Conservation (phyloP, 2,888 invertebrate genomes). For the Alitta virens region DNA sequence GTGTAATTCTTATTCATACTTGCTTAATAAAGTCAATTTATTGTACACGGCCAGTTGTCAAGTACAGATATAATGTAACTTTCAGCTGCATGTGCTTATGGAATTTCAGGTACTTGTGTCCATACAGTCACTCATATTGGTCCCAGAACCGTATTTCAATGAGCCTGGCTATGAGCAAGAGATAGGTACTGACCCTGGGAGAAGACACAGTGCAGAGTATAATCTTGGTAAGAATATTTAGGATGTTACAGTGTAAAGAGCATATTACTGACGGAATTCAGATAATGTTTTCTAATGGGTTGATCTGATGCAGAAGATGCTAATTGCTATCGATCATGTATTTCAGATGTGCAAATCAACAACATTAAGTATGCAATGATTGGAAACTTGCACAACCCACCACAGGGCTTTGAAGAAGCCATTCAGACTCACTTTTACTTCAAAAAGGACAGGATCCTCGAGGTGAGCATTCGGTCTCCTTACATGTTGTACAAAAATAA, state of each 20-base stretch:
- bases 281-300: too few relatives aligned
- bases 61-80: too few relatives aligned
- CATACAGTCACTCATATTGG: constrained; percentile 87
- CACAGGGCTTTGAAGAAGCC: constrained; percentile 44
- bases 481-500: neutral
- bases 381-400: constrained; percentile 40
- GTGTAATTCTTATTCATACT: too few relatives aligned
- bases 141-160: constrained; percentile 91
- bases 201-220: constrained; percentile 40
- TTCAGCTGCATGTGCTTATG: too few relatives aligned
- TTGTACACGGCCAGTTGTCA: too few relatives aligned
- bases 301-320: too few relatives aligned
- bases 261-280: too few relatives aligned
- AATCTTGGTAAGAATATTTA: constrained; percentile 41
- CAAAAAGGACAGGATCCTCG: constrained; percentile 39
- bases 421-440: constrained; percentile 43
- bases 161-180: constrained; percentile 91
- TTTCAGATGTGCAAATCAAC: constrained; percentile 40
- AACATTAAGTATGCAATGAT: constrained; percentile 48
- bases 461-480: constrained; percentile 28
- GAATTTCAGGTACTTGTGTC: constrained; percentile 77
- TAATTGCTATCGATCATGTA: too few relatives aligned
- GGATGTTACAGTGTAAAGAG: too few relatives aligned
- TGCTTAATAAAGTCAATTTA: too few relatives aligned
- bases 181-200: constrained; percentile 72